These are phyloP conservation scores for Sinocyclocheilus anshuiensis DNA, from an alignment of 2,113 vertebrate genomes.

Conservation along the genomic window DNA sequence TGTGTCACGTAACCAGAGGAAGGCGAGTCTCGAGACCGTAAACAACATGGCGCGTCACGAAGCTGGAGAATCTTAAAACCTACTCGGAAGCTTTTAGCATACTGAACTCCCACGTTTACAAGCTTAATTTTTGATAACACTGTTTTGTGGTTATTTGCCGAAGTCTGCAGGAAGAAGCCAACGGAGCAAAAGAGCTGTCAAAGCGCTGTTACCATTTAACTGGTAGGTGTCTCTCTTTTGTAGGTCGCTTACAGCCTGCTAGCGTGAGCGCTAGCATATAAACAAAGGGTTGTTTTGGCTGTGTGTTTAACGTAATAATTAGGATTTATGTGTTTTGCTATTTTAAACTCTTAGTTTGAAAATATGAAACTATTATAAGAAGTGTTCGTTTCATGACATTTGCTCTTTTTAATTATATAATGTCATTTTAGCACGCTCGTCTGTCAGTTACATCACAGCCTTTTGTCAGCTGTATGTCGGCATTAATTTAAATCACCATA, in stretches of 20 bases:
- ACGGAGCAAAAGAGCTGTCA: slow-evolving; percentile 14
- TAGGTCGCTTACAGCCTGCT: slow-evolving; percentile 11
- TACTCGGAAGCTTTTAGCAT: not conserved
- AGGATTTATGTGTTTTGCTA: not conserved
- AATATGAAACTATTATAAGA: not conserved
- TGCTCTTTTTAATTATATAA: not conserved
- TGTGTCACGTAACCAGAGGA: slow-evolving; percentile 37
- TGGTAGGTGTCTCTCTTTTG: not conserved
- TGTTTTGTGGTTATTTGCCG: not conserved
- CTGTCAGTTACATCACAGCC: slow-evolving; percentile 33
- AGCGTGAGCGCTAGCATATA: not conserved
- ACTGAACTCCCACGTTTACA: not conserved
- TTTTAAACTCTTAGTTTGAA: not conserved
- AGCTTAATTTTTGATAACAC: not conserved
- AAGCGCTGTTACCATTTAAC: slow-evolving; percentile 4
- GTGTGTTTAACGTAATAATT: not conserved
- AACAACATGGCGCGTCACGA: slow-evolving; percentile 77
- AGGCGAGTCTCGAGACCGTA: slow-evolving; percentile 67
- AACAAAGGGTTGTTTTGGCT: slow-evolving; percentile 5
- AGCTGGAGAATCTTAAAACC: slow-evolving; percentile 34
- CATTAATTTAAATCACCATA: not conserved
- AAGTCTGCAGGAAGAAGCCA: slow-evolving; percentile 15
- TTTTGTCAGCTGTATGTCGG: slow-evolving; percentile 12
- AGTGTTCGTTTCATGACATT: not conserved
- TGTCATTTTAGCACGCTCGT: not conserved